phyloP scores from a whole-genome alignment of 2,797 vertebrate genomes.

The Arnoldichthys spilopterus region DNA sequence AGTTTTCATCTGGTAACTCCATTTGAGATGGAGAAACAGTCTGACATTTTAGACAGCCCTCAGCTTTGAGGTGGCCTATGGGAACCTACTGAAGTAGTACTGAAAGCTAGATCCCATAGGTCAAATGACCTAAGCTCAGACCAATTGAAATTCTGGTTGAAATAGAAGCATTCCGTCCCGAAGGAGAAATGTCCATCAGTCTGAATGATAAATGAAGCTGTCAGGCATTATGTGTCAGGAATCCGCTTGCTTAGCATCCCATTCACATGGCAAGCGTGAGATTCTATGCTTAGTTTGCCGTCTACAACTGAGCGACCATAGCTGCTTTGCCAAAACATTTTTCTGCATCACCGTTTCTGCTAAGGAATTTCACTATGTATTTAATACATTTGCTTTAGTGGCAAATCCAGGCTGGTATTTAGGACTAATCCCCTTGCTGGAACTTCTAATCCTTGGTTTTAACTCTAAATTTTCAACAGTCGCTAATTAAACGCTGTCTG shows the following conservation, averaged over 20 bases:
- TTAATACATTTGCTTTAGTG: constrained; percentile 24
- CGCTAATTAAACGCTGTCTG: constrained; percentile 39
- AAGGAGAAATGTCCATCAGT: constrained; percentile 68
- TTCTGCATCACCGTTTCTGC: constrained; percentile 1
- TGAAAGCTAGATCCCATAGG: constrained; percentile 30
- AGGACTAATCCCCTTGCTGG: constrained; percentile 52
- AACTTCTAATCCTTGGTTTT: constrained; percentile 55
- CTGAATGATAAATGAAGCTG: constrained; percentile 76
- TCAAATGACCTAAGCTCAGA: constrained; percentile 25
- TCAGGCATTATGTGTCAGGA: constrained; percentile 70
- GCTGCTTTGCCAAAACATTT: constrained; percentile 29
- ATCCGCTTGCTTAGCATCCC: constrained; percentile 59
- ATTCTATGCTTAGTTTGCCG: background rate
- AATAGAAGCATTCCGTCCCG: constrained; percentile 61
- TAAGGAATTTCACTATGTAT: constrained; percentile 26
- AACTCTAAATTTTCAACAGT: constrained; percentile 47
- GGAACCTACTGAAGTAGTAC: constrained; percentile 29
- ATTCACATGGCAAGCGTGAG: constrained; percentile 1
- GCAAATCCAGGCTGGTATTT: constrained; percentile 51
- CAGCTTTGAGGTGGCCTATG: constrained; percentile 25
- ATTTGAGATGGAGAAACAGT: constrained; percentile 14
- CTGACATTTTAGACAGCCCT: constrained; percentile 34
- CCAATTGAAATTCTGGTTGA: constrained; percentile 46
- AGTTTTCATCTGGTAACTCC: constrained; percentile 35
- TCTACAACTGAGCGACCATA: constrained; percentile 3